phyloP scores from a whole-genome alignment of 2,113 vertebrate species.

The Hylia prasina region DNA sequence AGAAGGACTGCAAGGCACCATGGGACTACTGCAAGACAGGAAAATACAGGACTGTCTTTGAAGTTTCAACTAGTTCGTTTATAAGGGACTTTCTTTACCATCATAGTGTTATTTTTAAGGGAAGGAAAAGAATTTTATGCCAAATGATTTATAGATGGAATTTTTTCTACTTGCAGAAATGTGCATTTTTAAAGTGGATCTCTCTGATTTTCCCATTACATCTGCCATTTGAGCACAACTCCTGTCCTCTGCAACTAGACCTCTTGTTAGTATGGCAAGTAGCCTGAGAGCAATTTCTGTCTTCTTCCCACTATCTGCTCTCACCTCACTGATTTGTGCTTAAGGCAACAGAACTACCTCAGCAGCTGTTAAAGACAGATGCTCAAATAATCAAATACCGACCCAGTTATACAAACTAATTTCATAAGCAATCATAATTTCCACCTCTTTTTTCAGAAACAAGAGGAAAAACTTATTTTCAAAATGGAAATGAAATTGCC shows the following conservation, averaged over 20 bases:
- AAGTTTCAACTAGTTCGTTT: neutral
- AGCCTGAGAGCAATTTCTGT: neutral
- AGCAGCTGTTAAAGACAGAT: neutral
- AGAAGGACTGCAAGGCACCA: neutral
- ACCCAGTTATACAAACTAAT: conserved; percentile 14
- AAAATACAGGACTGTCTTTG: neutral
- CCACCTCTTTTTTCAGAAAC: neutral
- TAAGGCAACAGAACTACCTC: neutral
- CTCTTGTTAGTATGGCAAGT: neutral
- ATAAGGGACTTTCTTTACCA: neutral
- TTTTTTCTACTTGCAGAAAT: neutral
- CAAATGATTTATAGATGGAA: neutral
- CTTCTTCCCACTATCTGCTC: neutral
- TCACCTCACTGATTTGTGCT: neutral
- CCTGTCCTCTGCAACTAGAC: neutral
- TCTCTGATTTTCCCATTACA: neutral
- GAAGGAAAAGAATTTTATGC: neutral
- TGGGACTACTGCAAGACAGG: neutral
- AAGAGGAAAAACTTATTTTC: conserved; percentile 8
- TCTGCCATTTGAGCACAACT: neutral
- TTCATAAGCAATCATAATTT: conserved; percentile 16
- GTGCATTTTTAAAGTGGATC: neutral
- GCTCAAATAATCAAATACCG: conserved; percentile 18
- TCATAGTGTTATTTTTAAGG: neutral
- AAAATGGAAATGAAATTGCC: conserved; percentile 5